A percentile compares a stretch with the other conserved stretches of the same genome.
Conservation (phyloP, 2,797 vertebrate genomes). For the Coracias cyanogaster region DNA sequence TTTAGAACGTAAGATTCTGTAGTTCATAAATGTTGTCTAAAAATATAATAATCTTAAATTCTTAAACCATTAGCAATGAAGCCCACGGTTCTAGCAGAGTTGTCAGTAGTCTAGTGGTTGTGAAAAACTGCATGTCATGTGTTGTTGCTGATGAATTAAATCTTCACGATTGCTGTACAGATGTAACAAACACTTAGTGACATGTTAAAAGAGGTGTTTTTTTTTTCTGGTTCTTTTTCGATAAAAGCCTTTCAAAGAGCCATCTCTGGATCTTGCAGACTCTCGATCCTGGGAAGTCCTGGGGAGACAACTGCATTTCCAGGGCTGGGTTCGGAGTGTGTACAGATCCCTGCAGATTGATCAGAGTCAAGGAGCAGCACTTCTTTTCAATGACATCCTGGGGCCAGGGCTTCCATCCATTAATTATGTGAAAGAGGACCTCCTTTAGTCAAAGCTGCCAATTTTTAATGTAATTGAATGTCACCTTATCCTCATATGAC, state of each 20-base stretch:
- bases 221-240: background rate
- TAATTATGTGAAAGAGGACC: conserved; percentile 43
- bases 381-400: conserved; percentile 34
- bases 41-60: conserved; percentile 1
- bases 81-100: background rate
- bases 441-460: conserved; percentile 57
- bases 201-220: background rate
- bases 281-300: background rate
- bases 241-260: background rate
- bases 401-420: conserved; percentile 22
- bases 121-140: background rate
- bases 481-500: conserved; percentile 54
- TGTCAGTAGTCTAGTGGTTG: background rate
- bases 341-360: background rate
- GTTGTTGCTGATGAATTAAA: background rate
- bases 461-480: conserved; percentile 72
- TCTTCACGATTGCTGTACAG: background rate
- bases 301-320: background rate
- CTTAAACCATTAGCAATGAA: background rate
- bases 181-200: background rate
- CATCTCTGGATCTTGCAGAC: background rate
- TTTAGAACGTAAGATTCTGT: background rate
- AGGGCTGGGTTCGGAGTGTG: background rate
- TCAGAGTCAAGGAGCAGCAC: background rate
- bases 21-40: conserved; percentile 1